phyloP scores from a whole-genome alignment of 2,888 invertebrate genomes.

The Notodonta dromedarius region DNA sequence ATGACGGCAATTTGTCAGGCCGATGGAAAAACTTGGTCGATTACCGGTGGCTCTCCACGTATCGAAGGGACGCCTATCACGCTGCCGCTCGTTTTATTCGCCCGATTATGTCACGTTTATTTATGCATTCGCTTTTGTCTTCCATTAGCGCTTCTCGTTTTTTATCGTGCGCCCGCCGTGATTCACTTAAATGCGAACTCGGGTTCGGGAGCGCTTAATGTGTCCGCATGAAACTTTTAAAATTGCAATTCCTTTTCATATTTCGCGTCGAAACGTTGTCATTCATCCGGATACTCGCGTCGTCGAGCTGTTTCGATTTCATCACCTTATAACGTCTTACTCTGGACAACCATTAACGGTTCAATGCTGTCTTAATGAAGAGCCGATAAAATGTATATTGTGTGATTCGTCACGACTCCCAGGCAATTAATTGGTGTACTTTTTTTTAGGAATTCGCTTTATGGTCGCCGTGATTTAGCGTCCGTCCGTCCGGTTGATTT shows the following conservation, averaged over 20 bases:
- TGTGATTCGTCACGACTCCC: slow-evolving; percentile 71
- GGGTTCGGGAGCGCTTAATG: slow-evolving; percentile 46
- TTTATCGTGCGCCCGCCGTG: slow-evolving; percentile 58
- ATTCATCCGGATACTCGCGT: slow-evolving; percentile 63
- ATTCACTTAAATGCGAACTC: slow-evolving; percentile 67
- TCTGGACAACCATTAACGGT: slow-evolving; percentile 76
- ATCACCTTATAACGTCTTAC: slow-evolving; percentile 72
- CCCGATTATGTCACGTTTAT: slow-evolving; percentile 77
- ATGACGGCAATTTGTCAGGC: slow-evolving; percentile 82
- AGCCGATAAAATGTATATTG: slow-evolving; percentile 81
- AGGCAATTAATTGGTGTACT: slow-evolving; percentile 73
- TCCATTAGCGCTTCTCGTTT: slow-evolving; percentile 73
- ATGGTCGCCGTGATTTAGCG: slow-evolving; percentile 72
- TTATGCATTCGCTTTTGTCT: slow-evolving; percentile 80
- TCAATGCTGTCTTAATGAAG: slow-evolving; percentile 79
- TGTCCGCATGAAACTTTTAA: slow-evolving; percentile 57
- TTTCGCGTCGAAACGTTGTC: slow-evolving; percentile 53
- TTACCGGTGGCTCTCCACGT: slow-evolving; percentile 66
- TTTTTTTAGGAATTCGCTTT: slow-evolving; percentile 69
- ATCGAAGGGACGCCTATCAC: slow-evolving; percentile 55
- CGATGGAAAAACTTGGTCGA: slow-evolving; percentile 82
- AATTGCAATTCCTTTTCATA: slow-evolving; percentile 45
- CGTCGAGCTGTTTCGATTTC: slow-evolving; percentile 70
- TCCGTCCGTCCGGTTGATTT: slow-evolving; percentile 69
- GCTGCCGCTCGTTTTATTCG: slow-evolving; percentile 63